These are phyloP conservation scores for Pachyramphus minor DNA, from an alignment of 2,113 vertebrate genomes.

Conservation along the genomic window DNA sequence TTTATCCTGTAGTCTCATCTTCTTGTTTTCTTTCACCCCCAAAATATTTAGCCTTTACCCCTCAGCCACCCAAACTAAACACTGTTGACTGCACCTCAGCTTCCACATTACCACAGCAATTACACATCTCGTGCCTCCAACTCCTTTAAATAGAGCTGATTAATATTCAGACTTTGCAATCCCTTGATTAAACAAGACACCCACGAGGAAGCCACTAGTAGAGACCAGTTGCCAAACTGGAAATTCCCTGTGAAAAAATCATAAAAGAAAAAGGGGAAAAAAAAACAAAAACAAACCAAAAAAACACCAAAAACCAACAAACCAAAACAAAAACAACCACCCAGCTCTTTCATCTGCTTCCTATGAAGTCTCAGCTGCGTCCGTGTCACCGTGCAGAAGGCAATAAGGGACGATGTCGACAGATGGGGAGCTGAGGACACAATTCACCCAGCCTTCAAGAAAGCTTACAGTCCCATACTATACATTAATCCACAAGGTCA, in stretches of 20 bases:
- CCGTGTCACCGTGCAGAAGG: slow-evolving; percentile 42
- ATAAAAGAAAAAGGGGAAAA: not conserved
- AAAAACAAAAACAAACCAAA: not conserved
- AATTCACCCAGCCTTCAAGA: slow-evolving; percentile 69
- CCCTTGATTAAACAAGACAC: slow-evolving; percentile 38
- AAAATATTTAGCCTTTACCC: not conserved
- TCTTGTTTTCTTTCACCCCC: not conserved
- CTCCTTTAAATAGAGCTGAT: slow-evolving; percentile 30
- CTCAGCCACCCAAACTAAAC: not conserved
- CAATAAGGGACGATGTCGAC: slow-evolving; percentile 51
- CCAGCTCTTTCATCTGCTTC: slow-evolving; percentile 30
- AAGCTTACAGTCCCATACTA: slow-evolving; percentile 63
- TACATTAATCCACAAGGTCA: slow-evolving; percentile 71
- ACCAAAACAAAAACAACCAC: not conserved
- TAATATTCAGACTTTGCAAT: slow-evolving; percentile 6
- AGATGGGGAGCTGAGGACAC: slow-evolving; percentile 69
- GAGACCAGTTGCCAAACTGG: slow-evolving; percentile 30
- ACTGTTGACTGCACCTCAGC: not conserved
- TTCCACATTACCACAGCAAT: not conserved
- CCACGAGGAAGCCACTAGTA: slow-evolving; percentile 1
- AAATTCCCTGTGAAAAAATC: not conserved
- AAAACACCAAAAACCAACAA: not conserved
- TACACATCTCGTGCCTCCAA: not conserved
- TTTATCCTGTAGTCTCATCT: not conserved
- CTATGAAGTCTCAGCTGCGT: slow-evolving; percentile 38